phyloP scores from a whole-genome alignment of 2,797 vertebrate genomes.

The Kryptolebias ocellatus region DNA sequence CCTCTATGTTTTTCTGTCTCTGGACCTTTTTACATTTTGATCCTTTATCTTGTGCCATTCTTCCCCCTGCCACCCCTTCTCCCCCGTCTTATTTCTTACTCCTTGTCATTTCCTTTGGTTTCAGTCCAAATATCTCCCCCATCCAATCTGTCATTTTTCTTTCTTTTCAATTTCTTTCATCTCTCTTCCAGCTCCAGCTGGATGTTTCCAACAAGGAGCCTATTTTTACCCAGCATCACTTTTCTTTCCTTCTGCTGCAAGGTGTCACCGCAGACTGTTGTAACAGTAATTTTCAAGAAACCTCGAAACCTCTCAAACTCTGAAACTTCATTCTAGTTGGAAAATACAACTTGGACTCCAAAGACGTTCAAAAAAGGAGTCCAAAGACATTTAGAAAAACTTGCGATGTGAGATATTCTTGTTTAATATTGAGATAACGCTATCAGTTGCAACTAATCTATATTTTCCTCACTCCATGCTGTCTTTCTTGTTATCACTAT shows the following conservation, averaged over 20 bases:
- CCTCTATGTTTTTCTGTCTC: conserved; percentile 16
- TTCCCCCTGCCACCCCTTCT: background rate
- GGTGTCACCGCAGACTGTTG: background rate
- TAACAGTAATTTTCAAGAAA: background rate
- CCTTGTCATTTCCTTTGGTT: conserved; percentile 37
- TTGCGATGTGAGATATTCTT: no score
- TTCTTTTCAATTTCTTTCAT: conserved; percentile 3
- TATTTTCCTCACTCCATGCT: no score
- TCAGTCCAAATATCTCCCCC: conserved; percentile 51
- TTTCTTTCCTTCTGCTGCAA: conserved; percentile 4
- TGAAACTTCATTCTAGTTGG: background rate
- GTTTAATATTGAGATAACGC: no score
- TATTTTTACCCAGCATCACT: background rate
- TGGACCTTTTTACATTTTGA: conserved; percentile 30
- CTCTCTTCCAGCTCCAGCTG: background rate
- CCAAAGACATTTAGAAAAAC: no score
- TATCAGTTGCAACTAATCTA: no score
- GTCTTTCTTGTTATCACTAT: no score
- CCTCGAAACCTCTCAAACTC: background rate
- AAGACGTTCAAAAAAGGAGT: no score
- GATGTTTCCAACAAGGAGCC: conserved; percentile 10
- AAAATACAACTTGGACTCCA: background rate
- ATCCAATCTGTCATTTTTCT: background rate
- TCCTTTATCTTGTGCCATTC: conserved; percentile 14
- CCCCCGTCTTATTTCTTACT: conserved; percentile 6